Evolutionary conservation across 2,797 vertebrate species (phyloP).

Genomic region (Liasis olivaceus): DNA sequence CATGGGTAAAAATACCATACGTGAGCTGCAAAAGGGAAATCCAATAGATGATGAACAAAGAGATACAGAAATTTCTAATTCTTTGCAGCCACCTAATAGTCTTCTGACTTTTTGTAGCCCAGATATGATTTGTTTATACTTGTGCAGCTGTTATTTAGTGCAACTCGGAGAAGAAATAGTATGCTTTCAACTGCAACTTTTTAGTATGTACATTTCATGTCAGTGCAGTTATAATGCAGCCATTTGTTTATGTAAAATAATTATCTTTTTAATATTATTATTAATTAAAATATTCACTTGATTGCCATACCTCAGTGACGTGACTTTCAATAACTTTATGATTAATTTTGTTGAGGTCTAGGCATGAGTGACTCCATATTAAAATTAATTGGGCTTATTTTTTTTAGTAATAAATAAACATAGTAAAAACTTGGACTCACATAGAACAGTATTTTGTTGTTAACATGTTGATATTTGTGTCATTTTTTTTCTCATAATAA

Average conservation of each 20-base stretch:
- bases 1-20: neutral
- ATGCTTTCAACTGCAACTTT: neutral
- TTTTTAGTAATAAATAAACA: too few species aligned
- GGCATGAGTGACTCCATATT: neutral
- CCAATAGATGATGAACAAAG: neutral
- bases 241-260: neutral
- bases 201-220: neutral
- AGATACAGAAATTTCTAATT: neutral
- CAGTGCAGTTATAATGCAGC: neutral
- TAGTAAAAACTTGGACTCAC: too few species aligned
- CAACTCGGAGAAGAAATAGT: neutral
- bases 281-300: neutral
- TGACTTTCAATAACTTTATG: neutral
- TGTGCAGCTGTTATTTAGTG: neutral
- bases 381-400: too few species aligned
- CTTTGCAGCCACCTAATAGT: neutral
- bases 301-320: neutral
- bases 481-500: too few species aligned
- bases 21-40: neutral
- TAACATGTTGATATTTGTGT: neutral
- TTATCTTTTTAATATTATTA: neutral
- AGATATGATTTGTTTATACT: neutral
- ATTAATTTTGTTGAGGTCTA: neutral
- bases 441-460: neutral
- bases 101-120: neutral